These are phyloP conservation scores for Eustalomyia histrio DNA, from an alignment of 2,888 invertebrate genomes.

Conservation along the genomic window DNA sequence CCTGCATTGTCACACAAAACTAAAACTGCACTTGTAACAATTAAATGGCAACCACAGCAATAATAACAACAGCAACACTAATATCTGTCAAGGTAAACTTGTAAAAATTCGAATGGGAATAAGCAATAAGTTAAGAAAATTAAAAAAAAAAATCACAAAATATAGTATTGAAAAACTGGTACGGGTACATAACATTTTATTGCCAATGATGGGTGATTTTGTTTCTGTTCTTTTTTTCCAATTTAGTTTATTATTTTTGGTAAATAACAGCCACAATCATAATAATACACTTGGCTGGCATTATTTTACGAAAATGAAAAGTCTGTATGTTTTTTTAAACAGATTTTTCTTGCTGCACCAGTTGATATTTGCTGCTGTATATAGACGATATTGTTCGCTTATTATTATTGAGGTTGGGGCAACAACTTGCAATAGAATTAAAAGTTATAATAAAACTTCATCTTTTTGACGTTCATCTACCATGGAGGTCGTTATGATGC, in stretches of 20 bases:
- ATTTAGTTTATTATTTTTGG: constrained; percentile 22
- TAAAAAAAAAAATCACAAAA: constrained; percentile 16
- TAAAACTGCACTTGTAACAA: constrained; percentile 42
- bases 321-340: neutral
- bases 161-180: neutral
- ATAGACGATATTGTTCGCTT: constrained; percentile 12
- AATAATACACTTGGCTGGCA: constrained; percentile 41
- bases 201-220: constrained; percentile 48
- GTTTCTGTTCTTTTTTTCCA: constrained; percentile 34
- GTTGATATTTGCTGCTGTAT: neutral
- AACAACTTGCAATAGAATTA: constrained; percentile 36
- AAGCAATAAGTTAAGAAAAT: neutral
- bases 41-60: constrained; percentile 36
- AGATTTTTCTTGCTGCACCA: neutral
- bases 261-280: constrained; percentile 31
- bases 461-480: constrained; percentile 46
- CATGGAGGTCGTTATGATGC: constrained; percentile 53
- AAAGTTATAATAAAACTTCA: constrained; percentile 1
- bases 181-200: constrained; percentile 53
- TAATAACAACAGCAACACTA: constrained; percentile 8
- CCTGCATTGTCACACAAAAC: constrained; percentile 57
- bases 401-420: constrained; percentile 34
- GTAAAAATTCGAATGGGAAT: constrained; percentile 19
- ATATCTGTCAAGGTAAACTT: constrained; percentile 60
- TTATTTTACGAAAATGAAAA: constrained; percentile 24